Base-by-base conservation (phyloP, 2,888 invertebrate species). In the Luperina nickerlii region DNA sequence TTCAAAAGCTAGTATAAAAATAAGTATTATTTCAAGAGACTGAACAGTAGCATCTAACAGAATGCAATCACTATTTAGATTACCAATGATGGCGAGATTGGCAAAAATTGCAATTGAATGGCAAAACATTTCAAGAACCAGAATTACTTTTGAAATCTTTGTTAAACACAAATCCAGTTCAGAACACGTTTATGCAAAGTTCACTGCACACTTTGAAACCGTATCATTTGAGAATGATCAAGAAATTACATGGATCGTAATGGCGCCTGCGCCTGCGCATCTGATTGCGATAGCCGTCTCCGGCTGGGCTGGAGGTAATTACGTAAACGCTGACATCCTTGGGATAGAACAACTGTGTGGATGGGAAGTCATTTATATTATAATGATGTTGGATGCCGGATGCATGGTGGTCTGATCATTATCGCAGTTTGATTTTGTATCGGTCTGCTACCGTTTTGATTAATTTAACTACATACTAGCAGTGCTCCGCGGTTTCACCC, bases 141-240 rank as follows among this genome's bases (percentile, higher is more conserved):
- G 77, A 57, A 73, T 70, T 80, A 73, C 81, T 85, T 84, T 84
- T 80, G 54, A 70, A 82, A 85, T 81, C 48, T 62, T 82, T 65
- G 20, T 78, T 68, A n/a, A 60, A 51, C 32, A 51, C 32, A 73
- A 72, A 70, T 75, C 48, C 60, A 62, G 27, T 69, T 71, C n/a
- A 20, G 62, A 78, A 83, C 83, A 60, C 45, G 84, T 84, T 86
- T 75, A 73, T 78, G 68, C 57, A 81, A 88, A 84, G 66, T 78
- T 75, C 42, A 73, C 48, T 65, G 60, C 45, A 27, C 71, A 66
- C 42, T 70, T 66, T 72, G 67, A 51, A 71, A 70, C 75, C 76
- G 76, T 81, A 73, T 80, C 78, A 77, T 85, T 84, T 73, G 76
- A 74, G 57, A 72, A 80, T 80, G 18, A 77, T 65, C 68, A 74